Evolutionary conservation across 92 coral and sea anemone species (phyloP).

Genomic region (Phenganax stokvisi): DNA sequence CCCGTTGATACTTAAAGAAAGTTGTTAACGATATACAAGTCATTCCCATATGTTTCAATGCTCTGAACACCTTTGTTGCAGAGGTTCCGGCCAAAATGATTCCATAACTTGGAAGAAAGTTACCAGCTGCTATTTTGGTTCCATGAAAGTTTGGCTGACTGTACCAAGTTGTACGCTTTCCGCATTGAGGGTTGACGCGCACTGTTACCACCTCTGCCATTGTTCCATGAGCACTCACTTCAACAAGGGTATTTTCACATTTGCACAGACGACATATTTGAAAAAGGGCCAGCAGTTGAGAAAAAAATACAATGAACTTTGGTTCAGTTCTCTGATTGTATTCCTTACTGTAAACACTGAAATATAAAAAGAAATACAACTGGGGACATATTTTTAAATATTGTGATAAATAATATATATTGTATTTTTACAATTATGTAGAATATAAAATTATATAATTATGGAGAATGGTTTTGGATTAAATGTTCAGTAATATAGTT

Average conservation of each 20-base stretch:
- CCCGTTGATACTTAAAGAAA: slow-evolving; percentile 53
- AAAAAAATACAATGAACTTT: slow-evolving; percentile 12
- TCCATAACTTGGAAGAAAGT: slow-evolving; percentile 42
- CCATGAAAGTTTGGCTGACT: slow-evolving; percentile 45
- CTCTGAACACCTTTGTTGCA: slow-evolving; percentile 41
- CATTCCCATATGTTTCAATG: slow-evolving; percentile 50
- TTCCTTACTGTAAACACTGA: slow-evolving; percentile 4
- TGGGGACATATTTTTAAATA: not conserved
- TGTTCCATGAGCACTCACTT: slow-evolving; percentile 26
- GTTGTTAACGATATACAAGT: slow-evolving; percentile 45
- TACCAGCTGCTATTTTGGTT: slow-evolving; percentile 51
- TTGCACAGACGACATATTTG: slow-evolving; percentile 36
- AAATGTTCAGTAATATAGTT: not conserved
- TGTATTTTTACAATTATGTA: too few species aligned
- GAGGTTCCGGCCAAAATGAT: slow-evolving; percentile 52
- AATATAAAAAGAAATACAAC: not conserved
- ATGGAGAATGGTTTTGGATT: not conserved
- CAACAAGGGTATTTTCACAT: slow-evolving; percentile 32
- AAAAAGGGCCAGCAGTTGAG: slow-evolving; percentile 28
- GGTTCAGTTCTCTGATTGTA: slow-evolving; percentile 36
- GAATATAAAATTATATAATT: too few species aligned
- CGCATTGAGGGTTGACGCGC: slow-evolving; percentile 37
- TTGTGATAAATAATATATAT: not conserved
- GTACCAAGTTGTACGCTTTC: slow-evolving; percentile 39
- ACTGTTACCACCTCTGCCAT: slow-evolving; percentile 22